Conservation (phyloP, 2,888 invertebrate genomes). For the Lepidochrysops patricia region DNA sequence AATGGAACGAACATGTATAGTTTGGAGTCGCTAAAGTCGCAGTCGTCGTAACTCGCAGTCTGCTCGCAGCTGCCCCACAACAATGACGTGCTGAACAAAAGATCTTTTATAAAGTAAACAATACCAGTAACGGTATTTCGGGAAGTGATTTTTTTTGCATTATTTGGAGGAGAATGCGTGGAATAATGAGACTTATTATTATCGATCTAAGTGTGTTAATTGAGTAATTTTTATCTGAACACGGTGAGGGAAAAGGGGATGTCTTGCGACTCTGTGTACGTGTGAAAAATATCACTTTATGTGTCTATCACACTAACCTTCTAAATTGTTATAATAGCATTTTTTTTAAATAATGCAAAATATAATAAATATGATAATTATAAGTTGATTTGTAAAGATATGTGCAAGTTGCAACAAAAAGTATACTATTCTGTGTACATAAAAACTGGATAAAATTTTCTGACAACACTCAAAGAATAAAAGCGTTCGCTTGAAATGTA, state of each 20-base stretch:
- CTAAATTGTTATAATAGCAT: too few relatives aligned
- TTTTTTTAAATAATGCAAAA: too few relatives aligned
- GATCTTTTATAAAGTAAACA: slow-evolving; percentile 21
- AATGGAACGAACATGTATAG: too few relatives aligned
- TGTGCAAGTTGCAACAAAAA: background rate
- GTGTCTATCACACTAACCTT: too few relatives aligned
- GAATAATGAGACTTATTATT: slow-evolving; percentile 11
- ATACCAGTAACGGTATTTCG: slow-evolving; percentile 24
- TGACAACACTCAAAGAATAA: background rate
- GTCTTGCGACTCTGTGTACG: background rate
- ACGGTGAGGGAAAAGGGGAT: background rate
- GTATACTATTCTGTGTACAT: background rate
- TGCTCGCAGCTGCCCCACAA: slow-evolving; percentile 22
- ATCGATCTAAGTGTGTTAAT: slow-evolving; percentile 7
- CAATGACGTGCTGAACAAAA: slow-evolving; percentile 26
- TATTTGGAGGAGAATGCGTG: slow-evolving; percentile 15
- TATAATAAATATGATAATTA: too few relatives aligned
- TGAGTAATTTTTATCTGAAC: background rate
- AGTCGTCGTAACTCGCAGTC: slow-evolving; percentile 6
- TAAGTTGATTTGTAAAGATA: background rate
- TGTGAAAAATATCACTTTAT: too few relatives aligned
- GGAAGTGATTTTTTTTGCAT: slow-evolving; percentile 22
- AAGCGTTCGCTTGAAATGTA: background rate
- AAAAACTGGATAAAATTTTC: background rate
- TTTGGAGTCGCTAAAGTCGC: background rate